A percentile compares a stretch with the other conserved stretches of the same genome.
Conservation (phyloP, 2,113 vertebrate genomes). For the Engraulis encrasicolus region DNA sequence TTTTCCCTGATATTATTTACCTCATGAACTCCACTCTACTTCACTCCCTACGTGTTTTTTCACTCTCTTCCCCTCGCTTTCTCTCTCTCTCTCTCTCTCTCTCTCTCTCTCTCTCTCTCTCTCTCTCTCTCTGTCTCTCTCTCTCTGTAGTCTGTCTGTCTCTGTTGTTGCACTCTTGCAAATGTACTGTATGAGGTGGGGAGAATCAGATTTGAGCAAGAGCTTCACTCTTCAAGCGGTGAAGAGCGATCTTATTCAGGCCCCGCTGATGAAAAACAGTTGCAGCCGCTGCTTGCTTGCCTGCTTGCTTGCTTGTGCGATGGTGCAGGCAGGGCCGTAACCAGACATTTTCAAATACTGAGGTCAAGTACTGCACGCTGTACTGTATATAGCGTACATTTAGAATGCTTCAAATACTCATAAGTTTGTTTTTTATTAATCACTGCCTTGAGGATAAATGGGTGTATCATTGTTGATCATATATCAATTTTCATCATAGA, state of each 20-base stretch:
- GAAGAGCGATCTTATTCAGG: not conserved
- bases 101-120: not conserved
- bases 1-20: constrained; percentile 52
- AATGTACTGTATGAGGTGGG: not conserved
- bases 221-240: not conserved
- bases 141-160: not conserved
- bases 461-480: too few relatives aligned
- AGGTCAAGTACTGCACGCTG: too few relatives aligned
- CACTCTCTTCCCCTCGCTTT: not conserved
- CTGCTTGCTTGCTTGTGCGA: too few relatives aligned
- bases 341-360: too few relatives aligned
- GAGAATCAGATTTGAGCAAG: not conserved
- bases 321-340: too few relatives aligned
- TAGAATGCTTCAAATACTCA: too few relatives aligned
- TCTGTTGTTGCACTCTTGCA: not conserved
- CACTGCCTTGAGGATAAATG: too few relatives aligned
- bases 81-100: not conserved
- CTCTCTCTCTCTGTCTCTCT: not conserved
- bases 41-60: too few relatives aligned
- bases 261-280: not conserved
- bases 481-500: too few relatives aligned
- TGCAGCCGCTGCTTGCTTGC: too few relatives aligned
- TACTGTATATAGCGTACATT: too few relatives aligned
- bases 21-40: constrained; percentile 29
- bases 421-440: too few relatives aligned